Evolutionary conservation across 2,888 invertebrate species (phyloP).

Genomic region (Tryphoninae sp.): DNA sequence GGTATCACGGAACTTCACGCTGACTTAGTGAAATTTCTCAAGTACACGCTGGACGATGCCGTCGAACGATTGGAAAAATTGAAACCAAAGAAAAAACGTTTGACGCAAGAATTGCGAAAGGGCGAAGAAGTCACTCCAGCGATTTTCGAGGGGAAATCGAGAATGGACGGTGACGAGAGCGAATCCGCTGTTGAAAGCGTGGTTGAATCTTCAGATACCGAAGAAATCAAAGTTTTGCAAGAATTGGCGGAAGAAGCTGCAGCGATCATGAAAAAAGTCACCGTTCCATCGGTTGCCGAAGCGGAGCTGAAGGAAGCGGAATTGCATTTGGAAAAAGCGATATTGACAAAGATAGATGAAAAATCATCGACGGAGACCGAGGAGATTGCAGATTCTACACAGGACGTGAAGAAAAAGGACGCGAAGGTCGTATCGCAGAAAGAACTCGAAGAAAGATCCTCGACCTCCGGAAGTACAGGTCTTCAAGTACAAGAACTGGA

Average conservation of each 20-base stretch:
- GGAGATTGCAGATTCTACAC: constrained; percentile 7
- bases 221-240: constrained; percentile 43
- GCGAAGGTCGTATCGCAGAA: constrained; percentile 39
- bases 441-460: constrained; percentile 36
- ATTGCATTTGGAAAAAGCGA: neutral
- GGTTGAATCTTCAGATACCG: constrained; percentile 60
- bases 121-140: constrained; percentile 36
- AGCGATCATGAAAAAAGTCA: constrained; percentile 36
- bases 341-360: constrained; percentile 17
- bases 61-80: constrained; percentile 58
- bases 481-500: constrained; percentile 57
- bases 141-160: constrained; percentile 53
- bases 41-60: constrained; percentile 62
- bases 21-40: constrained; percentile 59
- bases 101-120: constrained; percentile 39
- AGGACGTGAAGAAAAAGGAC: neutral
- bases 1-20: constrained; percentile 71
- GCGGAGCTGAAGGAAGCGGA: constrained; percentile 16
- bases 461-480: constrained; percentile 13
- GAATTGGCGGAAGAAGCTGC: constrained; percentile 60
- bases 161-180: constrained; percentile 34
- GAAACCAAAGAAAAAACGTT: constrained; percentile 53
- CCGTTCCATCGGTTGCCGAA: constrained; percentile 40
- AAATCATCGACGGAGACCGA: constrained; percentile 43
- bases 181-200: constrained; percentile 32